Evolutionary conservation across 2,113 vertebrate genomes (phyloP).

Genomic region (Eudyptes chrysolophus): DNA sequence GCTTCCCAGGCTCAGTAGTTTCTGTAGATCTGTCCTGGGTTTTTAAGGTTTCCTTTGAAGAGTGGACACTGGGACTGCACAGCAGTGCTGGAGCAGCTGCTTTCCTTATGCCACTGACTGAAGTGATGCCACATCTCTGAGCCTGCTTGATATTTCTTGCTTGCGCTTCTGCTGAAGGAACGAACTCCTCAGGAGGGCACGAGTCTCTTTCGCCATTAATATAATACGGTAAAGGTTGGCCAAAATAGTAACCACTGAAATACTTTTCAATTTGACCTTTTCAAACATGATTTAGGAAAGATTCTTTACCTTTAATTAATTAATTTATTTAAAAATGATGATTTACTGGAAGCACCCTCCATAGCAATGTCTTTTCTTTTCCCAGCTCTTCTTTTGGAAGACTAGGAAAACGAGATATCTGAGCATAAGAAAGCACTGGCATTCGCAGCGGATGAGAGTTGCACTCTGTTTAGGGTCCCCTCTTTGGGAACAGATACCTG

Average conservation of each 20-base stretch:
- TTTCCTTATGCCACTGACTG: background rate
- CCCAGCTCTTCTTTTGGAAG: background rate
- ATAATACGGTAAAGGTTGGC: background rate
- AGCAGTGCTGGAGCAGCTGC: background rate
- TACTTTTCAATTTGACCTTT: background rate
- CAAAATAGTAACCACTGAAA: background rate
- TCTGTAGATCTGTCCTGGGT: background rate
- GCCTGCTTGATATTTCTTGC: background rate
- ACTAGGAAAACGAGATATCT: background rate
- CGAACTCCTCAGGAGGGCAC: background rate
- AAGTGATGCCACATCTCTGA: background rate
- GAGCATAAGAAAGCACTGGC: background rate
- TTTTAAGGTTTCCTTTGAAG: background rate
- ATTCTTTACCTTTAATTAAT: background rate
- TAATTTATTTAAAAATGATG: background rate
- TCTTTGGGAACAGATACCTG: accelerated
- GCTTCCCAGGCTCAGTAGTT: background rate
- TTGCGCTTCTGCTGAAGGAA: background rate
- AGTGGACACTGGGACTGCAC: background rate
- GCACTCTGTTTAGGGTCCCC: background rate
- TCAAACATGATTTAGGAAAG: background rate
- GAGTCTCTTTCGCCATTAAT: background rate
- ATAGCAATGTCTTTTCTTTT: background rate
- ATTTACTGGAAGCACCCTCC: background rate
- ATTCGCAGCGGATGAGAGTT: background rate